These are phyloP conservation scores for Tineola bisselliella DNA, from an alignment of 2,888 invertebrate genomes.

Conservation along the genomic window DNA sequence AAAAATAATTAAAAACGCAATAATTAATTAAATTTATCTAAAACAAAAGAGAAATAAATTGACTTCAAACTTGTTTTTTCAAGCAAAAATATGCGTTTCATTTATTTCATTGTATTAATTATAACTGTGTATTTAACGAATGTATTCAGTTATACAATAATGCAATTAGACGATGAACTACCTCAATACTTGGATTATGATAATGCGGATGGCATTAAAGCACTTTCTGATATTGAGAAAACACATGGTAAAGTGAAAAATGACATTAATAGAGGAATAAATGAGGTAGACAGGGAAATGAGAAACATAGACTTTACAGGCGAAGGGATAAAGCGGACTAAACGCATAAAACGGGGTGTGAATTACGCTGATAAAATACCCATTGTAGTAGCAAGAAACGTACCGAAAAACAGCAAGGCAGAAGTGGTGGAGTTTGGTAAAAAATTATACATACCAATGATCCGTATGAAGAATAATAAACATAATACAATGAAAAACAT, in stretches of 20 bases:
- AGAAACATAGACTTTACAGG: no score
- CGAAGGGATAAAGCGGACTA: background rate
- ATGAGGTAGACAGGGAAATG: background rate
- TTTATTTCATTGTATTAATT: background rate
- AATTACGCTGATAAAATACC: background rate
- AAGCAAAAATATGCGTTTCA: background rate
- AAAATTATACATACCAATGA: background rate
- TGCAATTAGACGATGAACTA: background rate
- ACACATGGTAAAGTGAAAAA: background rate
- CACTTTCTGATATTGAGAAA: background rate
- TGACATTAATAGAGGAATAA: background rate
- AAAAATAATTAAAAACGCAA: no score
- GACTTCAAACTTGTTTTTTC: no score
- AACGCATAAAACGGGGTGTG: background rate
- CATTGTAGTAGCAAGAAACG: background rate
- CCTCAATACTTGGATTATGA: background rate
- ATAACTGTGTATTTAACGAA: background rate
- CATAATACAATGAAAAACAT: background rate
- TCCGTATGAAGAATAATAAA: background rate
- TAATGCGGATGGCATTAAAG: background rate
- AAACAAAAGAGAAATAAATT: no score
- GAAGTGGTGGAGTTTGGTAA: background rate
- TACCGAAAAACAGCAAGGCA: background rate
- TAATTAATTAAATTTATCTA: no score
- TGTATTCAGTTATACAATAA: background rate